Conservation (phyloP, 2,113 vertebrate species). For the Dunckerocampus dactyliophorus region DNA sequence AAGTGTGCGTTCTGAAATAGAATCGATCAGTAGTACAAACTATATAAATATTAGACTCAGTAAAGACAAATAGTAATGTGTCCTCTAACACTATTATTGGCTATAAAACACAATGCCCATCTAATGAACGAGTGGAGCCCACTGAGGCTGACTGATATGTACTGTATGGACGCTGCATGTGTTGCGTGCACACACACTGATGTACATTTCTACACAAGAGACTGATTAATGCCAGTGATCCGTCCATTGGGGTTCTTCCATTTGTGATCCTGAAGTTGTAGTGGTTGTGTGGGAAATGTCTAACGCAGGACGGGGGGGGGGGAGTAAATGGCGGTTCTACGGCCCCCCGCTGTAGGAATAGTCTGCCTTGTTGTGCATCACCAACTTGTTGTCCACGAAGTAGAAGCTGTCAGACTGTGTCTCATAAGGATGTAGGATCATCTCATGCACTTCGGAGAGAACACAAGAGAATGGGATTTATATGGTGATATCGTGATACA, state of each 20-base stretch:
- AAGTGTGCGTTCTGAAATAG: slow-evolving; percentile 42
- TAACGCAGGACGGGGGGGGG: slow-evolving; percentile 3
- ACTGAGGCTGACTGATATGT: slow-evolving; percentile 41
- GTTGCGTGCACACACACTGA: slow-evolving; percentile 44
- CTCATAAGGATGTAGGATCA: slow-evolving; percentile 92
- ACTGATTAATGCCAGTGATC: slow-evolving; percentile 44
- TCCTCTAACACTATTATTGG: slow-evolving; percentile 5
- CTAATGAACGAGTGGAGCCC: slow-evolving; percentile 33
- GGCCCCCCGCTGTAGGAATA: slow-evolving; percentile 94
- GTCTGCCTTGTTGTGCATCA: slow-evolving; percentile 99
- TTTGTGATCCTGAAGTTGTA: slow-evolving; percentile 44
- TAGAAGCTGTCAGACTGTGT: slow-evolving; percentile 99
- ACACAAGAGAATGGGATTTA: slow-evolving; percentile 6
- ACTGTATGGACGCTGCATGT: slow-evolving; percentile 49
- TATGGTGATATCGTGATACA: too few relatives aligned
- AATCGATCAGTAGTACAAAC: slow-evolving; percentile 42
- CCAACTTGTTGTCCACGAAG: slow-evolving; percentile 97
- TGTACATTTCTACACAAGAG: slow-evolving; percentile 10
- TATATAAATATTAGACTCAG: slow-evolving; percentile 44
- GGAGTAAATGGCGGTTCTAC: slow-evolving; percentile 56
- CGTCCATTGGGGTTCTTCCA: slow-evolving; percentile 39
- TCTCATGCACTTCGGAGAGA: slow-evolving; percentile 83
- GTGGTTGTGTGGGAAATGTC: slow-evolving; percentile 28
- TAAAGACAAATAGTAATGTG: slow-evolving; percentile 1
- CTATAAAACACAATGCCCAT: slow-evolving; percentile 28